Conservation (phyloP, 1,140 invertebrate genomes). For the Temnothorax nylanderi region DNA sequence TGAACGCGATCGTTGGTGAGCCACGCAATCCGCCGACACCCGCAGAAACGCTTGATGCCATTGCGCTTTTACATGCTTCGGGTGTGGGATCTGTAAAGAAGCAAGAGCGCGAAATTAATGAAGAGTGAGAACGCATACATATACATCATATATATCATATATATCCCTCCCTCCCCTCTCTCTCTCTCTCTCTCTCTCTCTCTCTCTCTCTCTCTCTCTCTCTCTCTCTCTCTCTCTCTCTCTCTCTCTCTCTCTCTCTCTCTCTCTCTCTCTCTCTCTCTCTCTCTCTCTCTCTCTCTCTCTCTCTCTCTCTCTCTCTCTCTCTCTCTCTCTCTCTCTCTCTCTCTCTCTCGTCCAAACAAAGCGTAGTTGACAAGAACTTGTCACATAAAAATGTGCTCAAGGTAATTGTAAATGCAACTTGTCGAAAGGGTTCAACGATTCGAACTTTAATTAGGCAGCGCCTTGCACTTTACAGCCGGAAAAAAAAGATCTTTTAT, state of each 20-base stretch:
- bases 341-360: no score
- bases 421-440: neutral
- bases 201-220: no score
- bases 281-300: no score
- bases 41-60: constrained; percentile 86
- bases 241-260: no score
- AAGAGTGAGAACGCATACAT: neutral
- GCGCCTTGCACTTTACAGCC: neutral
- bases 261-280: no score
- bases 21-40: constrained; percentile 72
- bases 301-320: no score
- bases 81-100: constrained; percentile 85
- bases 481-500: neutral
- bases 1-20: constrained; percentile 44
- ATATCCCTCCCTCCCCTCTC: no score
- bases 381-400: neutral
- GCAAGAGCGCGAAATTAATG: neutral
- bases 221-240: no score
- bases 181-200: no score
- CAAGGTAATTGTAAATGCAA: neutral
- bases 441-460: neutral
- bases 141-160: no score
- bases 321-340: no score
- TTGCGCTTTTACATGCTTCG: constrained; percentile 87
- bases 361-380: no score